Conservation (phyloP, 2,888 invertebrate species). For the Bombylius major region DNA sequence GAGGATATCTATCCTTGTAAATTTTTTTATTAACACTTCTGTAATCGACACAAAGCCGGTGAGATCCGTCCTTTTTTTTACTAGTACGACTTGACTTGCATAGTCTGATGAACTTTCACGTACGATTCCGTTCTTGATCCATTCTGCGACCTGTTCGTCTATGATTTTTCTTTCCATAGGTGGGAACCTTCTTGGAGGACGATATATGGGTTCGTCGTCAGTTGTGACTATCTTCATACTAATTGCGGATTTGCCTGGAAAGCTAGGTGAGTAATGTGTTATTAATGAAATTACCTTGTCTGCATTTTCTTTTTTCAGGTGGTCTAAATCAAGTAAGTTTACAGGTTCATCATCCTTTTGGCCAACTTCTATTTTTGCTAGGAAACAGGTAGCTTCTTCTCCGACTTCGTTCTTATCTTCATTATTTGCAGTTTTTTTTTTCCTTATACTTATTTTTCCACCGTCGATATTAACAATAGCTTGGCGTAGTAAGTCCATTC, state of each 20-base stretch:
- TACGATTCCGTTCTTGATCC: slow-evolving; percentile 4
- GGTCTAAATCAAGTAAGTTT: too few species aligned
- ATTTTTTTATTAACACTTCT: slow-evolving; percentile 11
- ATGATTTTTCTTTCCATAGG: slow-evolving; percentile 4
- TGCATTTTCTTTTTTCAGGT: too few species aligned
- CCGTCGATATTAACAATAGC: too few species aligned
- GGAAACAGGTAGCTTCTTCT: too few species aligned
- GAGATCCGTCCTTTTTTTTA: slow-evolving; percentile 16
- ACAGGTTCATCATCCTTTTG: too few species aligned
- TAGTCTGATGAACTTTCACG: slow-evolving; percentile 14
- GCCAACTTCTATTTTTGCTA: too few species aligned
- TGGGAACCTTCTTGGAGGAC: slow-evolving; percentile 7
- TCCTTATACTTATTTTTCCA: too few species aligned
- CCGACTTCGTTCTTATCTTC: too few species aligned
- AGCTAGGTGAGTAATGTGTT: not conserved
- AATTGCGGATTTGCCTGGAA: not conserved
- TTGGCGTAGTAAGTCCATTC: not conserved
- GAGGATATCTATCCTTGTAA: slow-evolving; percentile 16
- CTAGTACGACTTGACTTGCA: slow-evolving; percentile 18
- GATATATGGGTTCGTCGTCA: slow-evolving; percentile 6
- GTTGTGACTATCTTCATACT: slow-evolving; percentile 6
- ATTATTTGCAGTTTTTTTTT: too few species aligned
- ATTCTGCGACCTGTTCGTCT: slow-evolving; percentile 2
- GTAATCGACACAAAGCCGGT: slow-evolving; percentile 17
- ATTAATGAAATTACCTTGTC: too few species aligned